Evolutionary conservation across 2,888 invertebrate species (phyloP), one percentile per base, ranked within the genome.

Genomic region (Pherbina coryleti): DNA sequence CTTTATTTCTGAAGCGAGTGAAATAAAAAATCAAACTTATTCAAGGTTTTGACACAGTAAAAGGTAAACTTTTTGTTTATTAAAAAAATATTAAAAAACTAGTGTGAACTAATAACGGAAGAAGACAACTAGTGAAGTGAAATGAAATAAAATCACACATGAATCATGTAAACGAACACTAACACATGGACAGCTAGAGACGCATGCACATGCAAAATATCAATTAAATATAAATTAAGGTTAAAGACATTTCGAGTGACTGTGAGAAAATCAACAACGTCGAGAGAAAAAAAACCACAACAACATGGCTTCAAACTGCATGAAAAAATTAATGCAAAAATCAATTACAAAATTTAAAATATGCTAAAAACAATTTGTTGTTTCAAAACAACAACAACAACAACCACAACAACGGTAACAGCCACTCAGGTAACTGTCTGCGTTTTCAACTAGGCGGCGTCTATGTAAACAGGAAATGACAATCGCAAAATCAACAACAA

Each of bases 391-490:
- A 11, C 44, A 44, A 44, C 14, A 44, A 44, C 44, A 11, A 44
- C 44, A n/a, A n/a, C n/a, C n/a, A n/a, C n/a, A n/a, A n/a, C n/a
- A n/a, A n/a, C n/a, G n/a, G n/a, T n/a, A n/a, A n/a, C n/a, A n/a
- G n/a, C n/a, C n/a, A n/a, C n/a, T n/a, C n/a, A 44, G 44, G 44
- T 44, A 44, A 44, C 44, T 11, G 44, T 44, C 14, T 60, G 60
- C 9, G 22, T 72, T 34, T 72, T 28, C 22, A 57, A 55, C 22
- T 31, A 19, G 22, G 57, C 31, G 55, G 11, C 66, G 19, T 2
- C 17, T 19, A n/a, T 34, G n/a, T 57, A 31, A 72, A 72, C 71
- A 72, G 71, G 71, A 72, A 72, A 37, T 72, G 37, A 57, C 19
- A 57, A 34, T 17, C 25, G 31, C 71, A 19, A 44, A 25, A 69